Percentiles rank a stretch among this genome's conserved stretches.
Evolutionary conservation across 1,140 invertebrate species (phyloP).

Genomic region (Melanaphis sacchari): DNA sequence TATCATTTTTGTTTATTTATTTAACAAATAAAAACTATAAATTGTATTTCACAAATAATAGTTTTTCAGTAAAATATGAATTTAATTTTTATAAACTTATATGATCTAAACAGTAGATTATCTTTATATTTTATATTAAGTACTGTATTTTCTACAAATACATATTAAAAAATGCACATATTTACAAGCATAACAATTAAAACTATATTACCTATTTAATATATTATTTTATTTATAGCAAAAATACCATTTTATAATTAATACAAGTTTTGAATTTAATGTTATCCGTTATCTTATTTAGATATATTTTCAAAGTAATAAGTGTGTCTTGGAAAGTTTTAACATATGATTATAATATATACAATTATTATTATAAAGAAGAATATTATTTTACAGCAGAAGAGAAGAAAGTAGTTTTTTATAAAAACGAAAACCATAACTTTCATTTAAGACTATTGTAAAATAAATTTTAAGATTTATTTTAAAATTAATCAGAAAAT

Average conservation of each 20-base stretch:
- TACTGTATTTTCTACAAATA: too few species aligned
- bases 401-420: neutral
- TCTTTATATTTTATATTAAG: neutral
- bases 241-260: too few species aligned
- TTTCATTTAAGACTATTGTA: too few species aligned
- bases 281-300: too few species aligned
- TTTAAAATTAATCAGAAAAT: neutral
- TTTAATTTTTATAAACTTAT: neutral
- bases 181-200: too few species aligned
- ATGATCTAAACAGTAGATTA: too few species aligned
- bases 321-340: neutral
- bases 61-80: neutral
- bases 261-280: too few species aligned
- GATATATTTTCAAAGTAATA: neutral
- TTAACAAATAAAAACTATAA: neutral
- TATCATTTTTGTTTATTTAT: neutral
- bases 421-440: neutral
- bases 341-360: neutral
- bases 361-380: neutral
- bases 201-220: too few species aligned
- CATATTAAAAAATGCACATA: too few species aligned
- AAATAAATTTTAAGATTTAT: neutral
- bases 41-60: neutral
- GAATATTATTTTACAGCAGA: neutral
- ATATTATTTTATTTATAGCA: too few species aligned